Evolutionary conservation across 2,113 vertebrate genomes (phyloP).

Genomic region (Dasyornis broadbenti): DNA sequence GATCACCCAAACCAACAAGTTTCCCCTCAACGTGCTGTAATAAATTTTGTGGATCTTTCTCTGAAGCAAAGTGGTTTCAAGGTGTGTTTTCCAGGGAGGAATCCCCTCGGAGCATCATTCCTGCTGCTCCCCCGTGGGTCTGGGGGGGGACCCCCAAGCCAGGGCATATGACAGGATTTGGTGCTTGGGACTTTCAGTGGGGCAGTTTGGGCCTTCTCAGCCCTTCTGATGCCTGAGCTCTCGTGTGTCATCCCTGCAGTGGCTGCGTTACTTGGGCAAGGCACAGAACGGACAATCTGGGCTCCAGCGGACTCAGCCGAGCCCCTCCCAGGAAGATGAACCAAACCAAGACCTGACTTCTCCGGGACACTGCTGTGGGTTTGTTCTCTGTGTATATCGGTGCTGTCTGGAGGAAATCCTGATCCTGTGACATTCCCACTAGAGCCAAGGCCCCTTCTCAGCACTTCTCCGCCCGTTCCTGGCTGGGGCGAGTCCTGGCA

Average conservation of each 20-base stretch:
- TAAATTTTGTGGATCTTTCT: neutral
- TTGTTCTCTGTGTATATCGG: neutral
- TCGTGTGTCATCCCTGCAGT: fast-evolving
- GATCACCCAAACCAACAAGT: neutral
- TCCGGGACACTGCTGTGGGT: neutral
- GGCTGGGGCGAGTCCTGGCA: neutral
- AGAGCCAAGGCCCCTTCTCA: neutral
- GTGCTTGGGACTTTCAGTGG: fast-evolving
- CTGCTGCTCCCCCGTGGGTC: neutral
- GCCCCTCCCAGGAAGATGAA: neutral
- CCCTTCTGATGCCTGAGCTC: fast-evolving
- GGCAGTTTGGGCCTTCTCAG: too few relatives aligned
- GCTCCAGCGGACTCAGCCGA: fast-evolving
- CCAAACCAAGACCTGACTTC: neutral
- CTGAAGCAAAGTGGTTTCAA: neutral
- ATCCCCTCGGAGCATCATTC: too few relatives aligned
- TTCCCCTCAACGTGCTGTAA: fast-evolving
- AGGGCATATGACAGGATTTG: fast-evolving
- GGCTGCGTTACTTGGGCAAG: fast-evolving
- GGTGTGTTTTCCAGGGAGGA: neutral
- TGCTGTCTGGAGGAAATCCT: neutral
- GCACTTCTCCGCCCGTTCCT: neutral
- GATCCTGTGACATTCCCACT: neutral
- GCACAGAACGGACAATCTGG: fast-evolving
- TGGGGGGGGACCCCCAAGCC: fast-evolving